Percentiles rank a stretch among this genome's conserved stretches.
phyloP scores from a whole-genome alignment of 2,113 vertebrate genomes.

The Otocyon megalotis region DNA sequence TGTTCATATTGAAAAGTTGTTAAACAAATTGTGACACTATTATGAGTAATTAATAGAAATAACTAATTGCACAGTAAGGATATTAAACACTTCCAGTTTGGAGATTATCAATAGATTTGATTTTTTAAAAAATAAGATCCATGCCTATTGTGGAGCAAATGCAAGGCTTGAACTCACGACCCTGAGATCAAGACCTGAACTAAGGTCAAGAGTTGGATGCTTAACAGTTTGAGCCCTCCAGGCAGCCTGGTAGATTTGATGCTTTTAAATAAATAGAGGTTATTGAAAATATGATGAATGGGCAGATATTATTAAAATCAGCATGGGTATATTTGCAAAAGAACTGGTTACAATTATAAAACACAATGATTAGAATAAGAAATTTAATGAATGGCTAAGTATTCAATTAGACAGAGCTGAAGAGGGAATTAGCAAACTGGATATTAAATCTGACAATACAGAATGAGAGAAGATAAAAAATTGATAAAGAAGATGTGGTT shows the following conservation, averaged over 20 bases:
- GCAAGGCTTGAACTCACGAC: background rate
- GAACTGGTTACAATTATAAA: background rate
- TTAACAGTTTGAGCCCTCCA: background rate
- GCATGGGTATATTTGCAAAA: background rate
- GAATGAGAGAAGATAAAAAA: background rate
- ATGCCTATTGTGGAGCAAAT: background rate
- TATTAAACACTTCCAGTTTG: background rate
- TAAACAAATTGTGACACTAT: background rate
- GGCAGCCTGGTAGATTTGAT: background rate
- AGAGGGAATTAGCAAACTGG: conserved; percentile 49
- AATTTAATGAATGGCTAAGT: background rate
- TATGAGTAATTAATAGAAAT: background rate
- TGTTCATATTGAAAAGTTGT: background rate
- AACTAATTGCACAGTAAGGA: background rate
- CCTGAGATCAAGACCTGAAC: background rate
- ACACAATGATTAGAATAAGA: background rate
- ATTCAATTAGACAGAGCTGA: conserved; percentile 48
- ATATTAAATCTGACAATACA: background rate
- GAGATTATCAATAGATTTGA: background rate
- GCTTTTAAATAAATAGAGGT: background rate
- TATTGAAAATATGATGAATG: background rate
- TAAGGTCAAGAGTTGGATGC: background rate
- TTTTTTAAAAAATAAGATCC: background rate
- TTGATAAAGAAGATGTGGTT: background rate
- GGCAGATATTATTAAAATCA: background rate